Evolutionary conservation across 2,113 vertebrate genomes (phyloP), one percentile per base, ranked within the genome.

Genomic region (Solenodon paradoxus): DNA sequence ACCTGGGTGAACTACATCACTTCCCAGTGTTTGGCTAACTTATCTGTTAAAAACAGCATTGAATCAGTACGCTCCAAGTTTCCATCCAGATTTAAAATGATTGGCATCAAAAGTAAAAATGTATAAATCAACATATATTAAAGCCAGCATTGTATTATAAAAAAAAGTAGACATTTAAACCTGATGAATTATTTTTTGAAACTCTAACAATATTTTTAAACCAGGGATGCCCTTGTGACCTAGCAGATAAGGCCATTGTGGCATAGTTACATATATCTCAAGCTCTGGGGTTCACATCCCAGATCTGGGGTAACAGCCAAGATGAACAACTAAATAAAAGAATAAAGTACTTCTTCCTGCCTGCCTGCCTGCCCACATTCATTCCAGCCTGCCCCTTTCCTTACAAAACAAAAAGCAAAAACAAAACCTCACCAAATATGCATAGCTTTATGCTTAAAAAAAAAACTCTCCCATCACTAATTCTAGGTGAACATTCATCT

Each of bases 381-480:
- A n/a, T n/a, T n/a, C n/a, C n/a, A n/a, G n/a, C n/a, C n/a, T n/a
- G n/a, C n/a, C n/a, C n/a, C n/a, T n/a, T n/a, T n/a, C n/a, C n/a
- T n/a, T n/a, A n/a, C n/a, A n/a, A n/a, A n/a, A n/a, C n/a, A n/a
- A n/a, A n/a, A n/a, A n/a, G n/a, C n/a, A n/a, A 40, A 66, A 96
- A 92, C 32, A 59, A 61, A 82, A 59, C n/a, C 45, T n/a, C 82
- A 90, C 12, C 51, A 91, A 83, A 96, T 75, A 69, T 88, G n/a
- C 15, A 61, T 55, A 24, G 11, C 94, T 59, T 93, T 30, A 88
- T 69, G 74, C 38, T 72, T 84, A 38, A 45, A 42, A 63, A 79
- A 78, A 15, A 40, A 68, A 75, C 84, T 92, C 30, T 95, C 45
- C 59, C 40, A 40, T 40, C 71, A 93, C 64, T 88, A 92, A 97